These are phyloP conservation scores for Danio jaintianensis DNA, from an alignment of 2,797 vertebrate genomes.

Conservation along the genomic window DNA sequence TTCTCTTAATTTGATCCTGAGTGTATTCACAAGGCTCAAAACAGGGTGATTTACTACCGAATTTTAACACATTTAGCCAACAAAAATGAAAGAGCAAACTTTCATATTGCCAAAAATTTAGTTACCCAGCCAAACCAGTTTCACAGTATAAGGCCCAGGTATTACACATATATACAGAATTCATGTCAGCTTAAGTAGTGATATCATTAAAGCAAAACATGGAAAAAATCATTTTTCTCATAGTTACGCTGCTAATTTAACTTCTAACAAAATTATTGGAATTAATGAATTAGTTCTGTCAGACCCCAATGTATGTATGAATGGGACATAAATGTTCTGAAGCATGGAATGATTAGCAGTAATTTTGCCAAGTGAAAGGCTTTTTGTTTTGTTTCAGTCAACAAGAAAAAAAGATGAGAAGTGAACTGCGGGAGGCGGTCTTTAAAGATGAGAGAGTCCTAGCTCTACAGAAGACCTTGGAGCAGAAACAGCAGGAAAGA, in stretches of 20 bases:
- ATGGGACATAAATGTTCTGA: neutral
- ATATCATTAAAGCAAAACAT: neutral
- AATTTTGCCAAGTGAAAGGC: neutral
- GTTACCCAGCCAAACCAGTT: too few relatives aligned
- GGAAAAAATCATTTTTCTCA: neutral
- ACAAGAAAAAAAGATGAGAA: slow-evolving; percentile 76
- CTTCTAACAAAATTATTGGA: neutral
- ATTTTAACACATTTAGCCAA: too few relatives aligned
- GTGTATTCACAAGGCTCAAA: too few relatives aligned
- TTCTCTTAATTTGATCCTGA: too few relatives aligned
- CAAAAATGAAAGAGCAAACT: too few relatives aligned
- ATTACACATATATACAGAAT: neutral
- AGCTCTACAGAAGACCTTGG: slow-evolving; percentile 79
- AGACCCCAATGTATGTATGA: neutral
- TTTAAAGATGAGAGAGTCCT: slow-evolving; percentile 75
- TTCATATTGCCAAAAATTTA: too few relatives aligned
- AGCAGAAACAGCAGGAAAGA: slow-evolving; percentile 76
- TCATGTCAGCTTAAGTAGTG: neutral
- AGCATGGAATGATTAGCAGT: too few relatives aligned
- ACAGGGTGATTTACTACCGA: too few relatives aligned
- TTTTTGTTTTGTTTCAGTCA: slow-evolving; percentile 67
- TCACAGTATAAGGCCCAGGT: too few relatives aligned
- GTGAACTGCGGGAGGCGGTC: slow-evolving; percentile 57
- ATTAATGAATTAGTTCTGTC: too few relatives aligned
- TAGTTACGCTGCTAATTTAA: neutral